phyloP scores from a whole-genome alignment of 92 coral and sea anemone genomes.

The Anthopleura xanthogrammica region DNA sequence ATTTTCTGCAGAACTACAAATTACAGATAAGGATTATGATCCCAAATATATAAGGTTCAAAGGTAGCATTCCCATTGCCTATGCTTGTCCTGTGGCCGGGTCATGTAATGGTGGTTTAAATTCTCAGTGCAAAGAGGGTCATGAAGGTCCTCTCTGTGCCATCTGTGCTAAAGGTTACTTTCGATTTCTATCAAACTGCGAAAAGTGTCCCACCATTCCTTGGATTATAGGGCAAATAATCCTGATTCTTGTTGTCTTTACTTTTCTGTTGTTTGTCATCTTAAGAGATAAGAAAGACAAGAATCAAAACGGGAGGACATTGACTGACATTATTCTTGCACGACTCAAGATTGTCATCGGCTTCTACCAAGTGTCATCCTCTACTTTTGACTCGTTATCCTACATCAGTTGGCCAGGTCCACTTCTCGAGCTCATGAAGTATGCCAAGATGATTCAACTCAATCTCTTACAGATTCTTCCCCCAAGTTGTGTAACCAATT shows the following conservation, averaged over 20 bases:
- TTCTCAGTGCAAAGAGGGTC: neutral
- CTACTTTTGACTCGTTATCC: neutral
- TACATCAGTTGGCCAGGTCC: neutral
- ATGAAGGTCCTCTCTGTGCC: constrained; percentile 12
- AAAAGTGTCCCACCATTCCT: neutral
- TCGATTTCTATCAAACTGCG: neutral
- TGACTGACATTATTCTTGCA: constrained; percentile 7
- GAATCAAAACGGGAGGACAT: neutral
- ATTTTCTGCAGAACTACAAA: neutral
- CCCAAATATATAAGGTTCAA: neutral
- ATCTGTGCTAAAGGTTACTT: neutral
- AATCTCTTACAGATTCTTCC: neutral
- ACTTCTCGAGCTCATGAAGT: neutral
- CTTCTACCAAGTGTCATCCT: neutral
- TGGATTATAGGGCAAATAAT: neutral
- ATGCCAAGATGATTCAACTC: neutral
- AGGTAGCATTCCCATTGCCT: neutral
- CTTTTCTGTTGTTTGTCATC: neutral
- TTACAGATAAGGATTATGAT: neutral
- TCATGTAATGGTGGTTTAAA: neutral
- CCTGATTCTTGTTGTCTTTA: neutral
- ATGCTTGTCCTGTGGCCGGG: neutral
- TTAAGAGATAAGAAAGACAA: neutral
- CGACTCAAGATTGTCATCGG: constrained; percentile 11
- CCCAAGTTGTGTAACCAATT: neutral